A percentile compares a stretch with the other conserved stretches of the same genome.
Evolutionary conservation across 2,888 invertebrate species (phyloP).

Genomic region (Syritta pipiens): DNA sequence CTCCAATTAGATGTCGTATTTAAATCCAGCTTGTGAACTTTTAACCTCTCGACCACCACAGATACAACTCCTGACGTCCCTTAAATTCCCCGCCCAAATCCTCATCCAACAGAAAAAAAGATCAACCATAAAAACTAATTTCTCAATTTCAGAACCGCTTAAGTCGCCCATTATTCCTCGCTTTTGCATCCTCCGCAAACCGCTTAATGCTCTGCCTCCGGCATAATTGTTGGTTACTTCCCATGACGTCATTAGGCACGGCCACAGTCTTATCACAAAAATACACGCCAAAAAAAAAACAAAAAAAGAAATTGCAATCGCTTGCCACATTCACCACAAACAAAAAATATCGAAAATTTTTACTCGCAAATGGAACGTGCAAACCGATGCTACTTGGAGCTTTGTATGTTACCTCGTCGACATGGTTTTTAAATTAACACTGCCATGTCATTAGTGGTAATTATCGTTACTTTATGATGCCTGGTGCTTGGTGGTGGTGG

Average conservation of each 20-base stretch:
- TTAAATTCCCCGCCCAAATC: background rate
- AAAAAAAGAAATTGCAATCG: too few species aligned
- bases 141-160: background rate
- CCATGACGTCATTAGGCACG: background rate
- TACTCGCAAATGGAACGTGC: too few species aligned
- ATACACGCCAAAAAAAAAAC: too few species aligned
- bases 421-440: conserved; percentile 56
- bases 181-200: background rate
- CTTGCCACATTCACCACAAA: too few species aligned
- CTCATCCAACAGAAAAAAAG: background rate
- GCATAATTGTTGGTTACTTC: background rate
- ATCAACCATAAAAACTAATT: background rate
- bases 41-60: too few species aligned
- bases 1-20: too few species aligned
- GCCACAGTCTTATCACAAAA: too few species aligned
- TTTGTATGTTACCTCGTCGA: conserved; percentile 32
- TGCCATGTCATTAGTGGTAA: conserved; percentile 43
- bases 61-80: too few species aligned
- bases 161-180: too few species aligned
- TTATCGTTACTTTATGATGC: conserved; percentile 54
- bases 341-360: too few species aligned
- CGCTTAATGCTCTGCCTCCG: background rate
- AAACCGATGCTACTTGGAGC: conserved; percentile 24
- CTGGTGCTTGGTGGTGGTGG: conserved; percentile 40
- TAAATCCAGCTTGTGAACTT: too few species aligned